A percentile compares a stretch with the other conserved stretches of the same genome.
phyloP scores from a whole-genome alignment of 2,797 vertebrate genomes.

The Gadopsis marmoratus region DNA sequence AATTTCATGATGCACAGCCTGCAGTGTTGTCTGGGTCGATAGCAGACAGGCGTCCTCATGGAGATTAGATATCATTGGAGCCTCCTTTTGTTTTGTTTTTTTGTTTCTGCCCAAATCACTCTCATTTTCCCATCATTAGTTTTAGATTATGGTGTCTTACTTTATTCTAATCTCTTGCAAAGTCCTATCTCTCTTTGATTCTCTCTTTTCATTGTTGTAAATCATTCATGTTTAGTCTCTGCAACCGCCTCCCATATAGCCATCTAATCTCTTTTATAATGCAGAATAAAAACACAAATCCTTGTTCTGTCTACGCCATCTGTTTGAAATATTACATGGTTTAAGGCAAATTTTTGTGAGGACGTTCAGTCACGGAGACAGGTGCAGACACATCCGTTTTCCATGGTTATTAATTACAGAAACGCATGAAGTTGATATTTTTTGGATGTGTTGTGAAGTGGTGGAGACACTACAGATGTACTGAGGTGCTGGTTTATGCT shows the following conservation, averaged over 20 bases:
- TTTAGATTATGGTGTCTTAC: conserved; percentile 41
- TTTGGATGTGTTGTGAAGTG: conserved; percentile 38
- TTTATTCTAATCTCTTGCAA: conserved; percentile 37
- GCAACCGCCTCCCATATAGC: conserved; percentile 8
- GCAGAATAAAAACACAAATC: conserved; percentile 53
- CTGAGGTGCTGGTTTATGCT: conserved; percentile 52
- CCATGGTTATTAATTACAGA: conserved; percentile 66
- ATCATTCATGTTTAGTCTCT: conserved; percentile 34
- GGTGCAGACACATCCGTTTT: conserved; percentile 58
- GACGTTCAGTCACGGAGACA: conserved; percentile 40
- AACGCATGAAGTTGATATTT: conserved; percentile 56
- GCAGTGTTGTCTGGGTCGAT: conserved; percentile 68
- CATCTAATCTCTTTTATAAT: conserved; percentile 53
- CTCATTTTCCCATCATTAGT: conserved; percentile 44
- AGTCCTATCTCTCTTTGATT: conserved; percentile 16
- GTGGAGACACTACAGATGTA: conserved; percentile 45
- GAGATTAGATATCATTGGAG: conserved; percentile 61
- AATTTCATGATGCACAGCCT: conserved; percentile 66
- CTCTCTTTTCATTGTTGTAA: conserved; percentile 2
- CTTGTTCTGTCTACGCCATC: conserved; percentile 40
- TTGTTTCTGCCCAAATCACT: conserved; percentile 40
- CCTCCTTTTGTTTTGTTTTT: conserved; percentile 25
- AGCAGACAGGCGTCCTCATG: conserved; percentile 60
- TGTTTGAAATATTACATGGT: conserved; percentile 64
- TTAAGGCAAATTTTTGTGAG: conserved; percentile 52